A percentile compares a stretch with the other conserved stretches of the same genome.
Evolutionary conservation across 2,888 invertebrate genomes (phyloP).

Genomic region (Drosophila dives): DNA sequence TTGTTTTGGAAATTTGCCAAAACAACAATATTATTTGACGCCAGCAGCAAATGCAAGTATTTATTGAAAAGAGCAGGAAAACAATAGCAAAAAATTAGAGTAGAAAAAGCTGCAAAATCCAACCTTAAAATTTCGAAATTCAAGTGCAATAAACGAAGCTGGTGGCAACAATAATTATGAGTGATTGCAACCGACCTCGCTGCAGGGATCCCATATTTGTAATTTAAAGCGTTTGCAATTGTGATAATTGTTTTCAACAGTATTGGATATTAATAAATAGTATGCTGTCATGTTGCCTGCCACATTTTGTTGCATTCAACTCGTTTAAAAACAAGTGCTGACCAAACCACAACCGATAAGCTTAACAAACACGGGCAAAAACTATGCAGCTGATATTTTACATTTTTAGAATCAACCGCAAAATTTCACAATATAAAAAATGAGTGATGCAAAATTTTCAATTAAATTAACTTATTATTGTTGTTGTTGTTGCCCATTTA

Average conservation of each 20-base stretch:
- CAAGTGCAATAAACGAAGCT: not conserved
- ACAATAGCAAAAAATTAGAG: not conserved
- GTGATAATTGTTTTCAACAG: conserved; percentile 23
- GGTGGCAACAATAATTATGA: not conserved
- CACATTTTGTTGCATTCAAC: conserved; percentile 28
- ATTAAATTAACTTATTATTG: conserved; percentile 18
- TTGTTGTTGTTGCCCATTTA: not conserved
- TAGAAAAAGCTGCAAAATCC: conserved; percentile 21
- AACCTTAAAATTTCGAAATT: not conserved
- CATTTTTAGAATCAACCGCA: conserved; percentile 19
- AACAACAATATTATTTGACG: conserved; percentile 39
- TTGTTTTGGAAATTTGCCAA: conserved; percentile 55
- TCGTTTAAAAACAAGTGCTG: not conserved
- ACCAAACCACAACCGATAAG: conserved; percentile 27
- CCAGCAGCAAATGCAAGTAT: conserved; percentile 20
- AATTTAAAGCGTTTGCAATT: conserved; percentile 9
- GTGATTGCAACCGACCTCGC: conserved; percentile 1
- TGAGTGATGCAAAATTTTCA: conserved; percentile 6
- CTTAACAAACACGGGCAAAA: conserved; percentile 11
- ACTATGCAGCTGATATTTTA: not conserved
- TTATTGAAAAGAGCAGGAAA: conserved; percentile 9
- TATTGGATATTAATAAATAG: not conserved
- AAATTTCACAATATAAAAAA: conserved; percentile 15
- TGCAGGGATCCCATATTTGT: not conserved
- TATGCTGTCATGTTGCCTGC: conserved; percentile 31